phyloP scores from a whole-genome alignment of 2,888 invertebrate species.

The Lymantria monacha region DNA sequence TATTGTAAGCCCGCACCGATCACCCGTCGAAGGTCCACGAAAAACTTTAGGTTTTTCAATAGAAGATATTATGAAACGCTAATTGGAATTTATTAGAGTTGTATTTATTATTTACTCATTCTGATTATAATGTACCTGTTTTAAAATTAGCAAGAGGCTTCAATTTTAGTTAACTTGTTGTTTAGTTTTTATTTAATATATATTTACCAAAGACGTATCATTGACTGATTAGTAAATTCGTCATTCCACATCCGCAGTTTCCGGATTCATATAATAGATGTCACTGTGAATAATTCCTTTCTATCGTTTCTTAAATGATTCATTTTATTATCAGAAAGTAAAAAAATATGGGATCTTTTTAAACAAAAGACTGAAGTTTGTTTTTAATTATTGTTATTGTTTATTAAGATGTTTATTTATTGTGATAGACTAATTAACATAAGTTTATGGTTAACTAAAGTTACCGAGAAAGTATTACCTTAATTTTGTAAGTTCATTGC shows the following conservation, averaged over 20 bases:
- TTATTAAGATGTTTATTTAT: conserved; percentile 74
- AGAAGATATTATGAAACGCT: conserved; percentile 94
- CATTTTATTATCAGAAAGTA: conserved; percentile 21
- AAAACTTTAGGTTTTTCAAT: conserved; percentile 89
- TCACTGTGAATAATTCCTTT: conserved; percentile 14
- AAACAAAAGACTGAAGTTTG: conserved; percentile 73
- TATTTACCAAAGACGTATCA: conserved; percentile 58
- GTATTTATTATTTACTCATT: conserved; percentile 35
- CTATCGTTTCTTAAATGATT: conserved; percentile 15
- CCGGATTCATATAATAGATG: conserved; percentile 15
- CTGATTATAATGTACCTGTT: conserved; percentile 30
- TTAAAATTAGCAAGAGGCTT: conserved; percentile 29
- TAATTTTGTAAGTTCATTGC: conserved; percentile 54
- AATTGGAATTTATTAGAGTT: conserved; percentile 44
- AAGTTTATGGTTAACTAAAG: conserved; percentile 69
- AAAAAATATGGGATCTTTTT: conserved; percentile 45
- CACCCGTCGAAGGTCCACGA: conserved; percentile 67
- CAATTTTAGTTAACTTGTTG: conserved; percentile 19
- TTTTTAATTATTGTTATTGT: conserved; percentile 71
- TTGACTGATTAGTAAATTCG: conserved; percentile 46
- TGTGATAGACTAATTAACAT: conserved; percentile 67
- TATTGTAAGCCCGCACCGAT: conserved; percentile 54
- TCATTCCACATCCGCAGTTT: conserved; percentile 23
- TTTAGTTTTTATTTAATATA: conserved; percentile 38
- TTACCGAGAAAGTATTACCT: conserved; percentile 80